A percentile compares a stretch with the other conserved stretches of the same genome.
These are phyloP conservation scores for Homarus americanus DNA, from an alignment of 1,140 invertebrate genomes.

Conservation along the genomic window DNA sequence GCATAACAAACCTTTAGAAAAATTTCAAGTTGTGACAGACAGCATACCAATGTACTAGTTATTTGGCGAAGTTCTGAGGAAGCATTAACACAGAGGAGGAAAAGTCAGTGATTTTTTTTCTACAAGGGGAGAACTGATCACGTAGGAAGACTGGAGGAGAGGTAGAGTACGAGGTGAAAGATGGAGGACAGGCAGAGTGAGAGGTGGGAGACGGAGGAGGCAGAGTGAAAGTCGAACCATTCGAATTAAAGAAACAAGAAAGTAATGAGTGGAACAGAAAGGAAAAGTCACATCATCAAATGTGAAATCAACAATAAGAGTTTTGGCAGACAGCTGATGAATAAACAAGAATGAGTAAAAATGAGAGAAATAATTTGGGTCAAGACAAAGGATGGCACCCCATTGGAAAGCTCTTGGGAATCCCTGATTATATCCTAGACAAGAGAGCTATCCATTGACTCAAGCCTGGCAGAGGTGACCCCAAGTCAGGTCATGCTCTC, in stretches of 20 bases:
- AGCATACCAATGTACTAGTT: neutral
- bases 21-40: neutral
- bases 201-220: too few relatives aligned
- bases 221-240: too few relatives aligned
- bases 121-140: neutral
- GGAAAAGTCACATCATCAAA: too few relatives aligned
- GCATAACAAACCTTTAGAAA: too few relatives aligned
- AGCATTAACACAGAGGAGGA: neutral
- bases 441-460: conserved; percentile 20
- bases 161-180: neutral
- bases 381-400: conserved; percentile 27
- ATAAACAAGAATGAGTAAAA: neutral
- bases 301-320: too few relatives aligned
- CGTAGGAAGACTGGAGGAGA: neutral
- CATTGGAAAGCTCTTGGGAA: conserved; percentile 22
- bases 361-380: neutral
- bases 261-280: too few relatives aligned
- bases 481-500: neutral
- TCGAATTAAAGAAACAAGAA: too few relatives aligned
- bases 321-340: too few relatives aligned
- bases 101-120: neutral
- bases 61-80: neutral
- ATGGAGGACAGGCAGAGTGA: too few relatives aligned
- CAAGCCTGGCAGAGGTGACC: neutral
- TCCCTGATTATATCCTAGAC: conserved; percentile 27